These are phyloP conservation scores for Parascotia fuliginaria DNA, from an alignment of 2,888 invertebrate genomes.

Conservation along the genomic window DNA sequence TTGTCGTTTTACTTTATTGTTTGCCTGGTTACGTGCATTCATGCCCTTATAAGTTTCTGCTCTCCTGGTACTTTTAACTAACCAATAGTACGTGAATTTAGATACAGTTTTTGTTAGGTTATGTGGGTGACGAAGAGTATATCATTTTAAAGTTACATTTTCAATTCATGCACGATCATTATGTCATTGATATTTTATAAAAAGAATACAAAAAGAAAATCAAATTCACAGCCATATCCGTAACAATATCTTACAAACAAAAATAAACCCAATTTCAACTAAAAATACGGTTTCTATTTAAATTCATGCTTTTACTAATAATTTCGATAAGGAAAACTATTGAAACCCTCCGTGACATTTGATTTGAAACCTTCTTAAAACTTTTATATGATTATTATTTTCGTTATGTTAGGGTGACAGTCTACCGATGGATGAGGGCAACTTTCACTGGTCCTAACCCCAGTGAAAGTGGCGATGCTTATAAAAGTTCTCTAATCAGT, in stretches of 20 bases:
- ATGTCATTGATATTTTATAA: too few species aligned
- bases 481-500: too few species aligned
- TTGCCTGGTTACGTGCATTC: constrained; percentile 34
- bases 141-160: too few species aligned
- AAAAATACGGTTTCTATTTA: not conserved
- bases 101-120: too few species aligned
- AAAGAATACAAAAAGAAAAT: constrained; percentile 12
- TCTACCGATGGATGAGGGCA: too few species aligned
- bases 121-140: too few species aligned
- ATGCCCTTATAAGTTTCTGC: constrained; percentile 28
- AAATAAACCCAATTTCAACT: not conserved
- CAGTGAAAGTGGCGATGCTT: too few species aligned
- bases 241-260: not conserved
- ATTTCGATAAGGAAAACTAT: constrained; percentile 1
- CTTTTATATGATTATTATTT: not conserved
- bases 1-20: constrained; percentile 44
- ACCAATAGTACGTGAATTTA: too few species aligned
- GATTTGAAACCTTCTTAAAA: constrained; percentile 8
- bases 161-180: too few species aligned
- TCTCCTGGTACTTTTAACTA: constrained; percentile 22
- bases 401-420: too few species aligned
- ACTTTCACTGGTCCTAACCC: too few species aligned
- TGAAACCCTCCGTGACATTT: constrained; percentile 1
- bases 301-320: not conserved
- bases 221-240: constrained; percentile 1